Conservation (phyloP, 2,797 vertebrate species). For the Eurystomus glaucurus region DNA sequence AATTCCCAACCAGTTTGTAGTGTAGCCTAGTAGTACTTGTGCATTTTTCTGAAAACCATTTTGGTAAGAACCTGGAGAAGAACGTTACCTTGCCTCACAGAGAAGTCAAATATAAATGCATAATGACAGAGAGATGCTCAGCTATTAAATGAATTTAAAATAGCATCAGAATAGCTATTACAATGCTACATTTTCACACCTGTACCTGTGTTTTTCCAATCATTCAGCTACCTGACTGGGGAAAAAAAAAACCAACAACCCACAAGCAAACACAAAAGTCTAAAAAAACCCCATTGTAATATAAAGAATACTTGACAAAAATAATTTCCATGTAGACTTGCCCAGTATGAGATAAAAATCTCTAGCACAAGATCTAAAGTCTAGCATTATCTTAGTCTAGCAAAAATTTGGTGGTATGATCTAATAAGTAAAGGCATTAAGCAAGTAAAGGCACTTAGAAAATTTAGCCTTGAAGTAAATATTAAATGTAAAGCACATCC, state of each 20-base stretch:
- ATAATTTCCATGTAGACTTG: neutral
- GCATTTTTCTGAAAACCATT: neutral
- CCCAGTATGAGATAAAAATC: neutral
- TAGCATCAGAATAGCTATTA: neutral
- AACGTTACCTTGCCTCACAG: neutral
- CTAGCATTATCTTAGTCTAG: neutral
- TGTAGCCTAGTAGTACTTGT: neutral
- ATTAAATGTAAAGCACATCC: neutral
- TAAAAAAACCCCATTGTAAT: neutral
- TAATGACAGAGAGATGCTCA: neutral
- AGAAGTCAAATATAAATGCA: neutral
- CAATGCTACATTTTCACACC: neutral
- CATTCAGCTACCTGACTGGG: neutral
- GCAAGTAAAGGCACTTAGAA: neutral
- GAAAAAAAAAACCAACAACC: fast-evolving
- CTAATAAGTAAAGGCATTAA: neutral
- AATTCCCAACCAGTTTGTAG: neutral
- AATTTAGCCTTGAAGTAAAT: neutral
- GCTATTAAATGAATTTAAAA: neutral
- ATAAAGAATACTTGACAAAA: neutral
- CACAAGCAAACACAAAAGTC: neutral
- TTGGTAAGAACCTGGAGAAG: neutral
- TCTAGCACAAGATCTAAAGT: neutral
- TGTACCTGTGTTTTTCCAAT: neutral
- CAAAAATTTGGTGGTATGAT: neutral